Percentiles rank a stretch among this genome's conserved stretches.
phyloP scores from a whole-genome alignment of 2,113 vertebrate species.

The Hippocampus abdominalis region DNA sequence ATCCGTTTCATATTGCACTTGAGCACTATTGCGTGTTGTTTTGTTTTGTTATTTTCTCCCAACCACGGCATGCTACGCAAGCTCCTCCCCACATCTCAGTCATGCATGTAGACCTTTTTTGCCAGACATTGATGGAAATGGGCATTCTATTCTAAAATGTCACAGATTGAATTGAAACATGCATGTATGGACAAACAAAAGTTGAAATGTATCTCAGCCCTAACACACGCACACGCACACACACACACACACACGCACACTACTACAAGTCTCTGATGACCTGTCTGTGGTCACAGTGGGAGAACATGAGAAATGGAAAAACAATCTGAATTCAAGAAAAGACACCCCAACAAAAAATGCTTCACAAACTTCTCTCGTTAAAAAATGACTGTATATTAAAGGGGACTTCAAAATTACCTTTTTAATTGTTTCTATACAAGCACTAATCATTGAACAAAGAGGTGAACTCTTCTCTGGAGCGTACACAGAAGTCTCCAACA shows the following conservation, averaged over 20 bases:
- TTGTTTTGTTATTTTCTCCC: slow-evolving; percentile 23
- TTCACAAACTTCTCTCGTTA: neutral
- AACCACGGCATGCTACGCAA: slow-evolving; percentile 26
- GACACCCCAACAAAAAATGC: neutral
- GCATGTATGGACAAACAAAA: slow-evolving; percentile 14
- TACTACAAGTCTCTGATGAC: neutral
- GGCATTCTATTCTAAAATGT: slow-evolving; percentile 69
- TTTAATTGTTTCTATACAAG: neutral
- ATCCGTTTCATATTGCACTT: slow-evolving; percentile 52
- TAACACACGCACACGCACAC: slow-evolving; percentile 5
- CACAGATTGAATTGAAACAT: slow-evolving; percentile 45
- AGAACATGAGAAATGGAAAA: slow-evolving; percentile 20
- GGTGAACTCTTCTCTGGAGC: neutral
- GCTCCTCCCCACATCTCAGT: slow-evolving; percentile 21
- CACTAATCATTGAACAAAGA: neutral
- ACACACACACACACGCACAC: slow-evolving; percentile 5
- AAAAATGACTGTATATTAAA: no score
- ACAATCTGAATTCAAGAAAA: neutral
- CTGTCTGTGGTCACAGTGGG: slow-evolving; percentile 12
- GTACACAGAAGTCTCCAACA: neutral
- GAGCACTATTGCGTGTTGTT: slow-evolving; percentile 30
- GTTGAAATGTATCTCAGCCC: slow-evolving; percentile 17
- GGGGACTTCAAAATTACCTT: neutral
- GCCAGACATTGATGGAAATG: slow-evolving; percentile 61
- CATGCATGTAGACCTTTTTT: slow-evolving; percentile 40